These are phyloP conservation scores for Pristiophorus japonicus DNA, from an alignment of 2,113 vertebrate genomes.

Conservation along the genomic window DNA sequence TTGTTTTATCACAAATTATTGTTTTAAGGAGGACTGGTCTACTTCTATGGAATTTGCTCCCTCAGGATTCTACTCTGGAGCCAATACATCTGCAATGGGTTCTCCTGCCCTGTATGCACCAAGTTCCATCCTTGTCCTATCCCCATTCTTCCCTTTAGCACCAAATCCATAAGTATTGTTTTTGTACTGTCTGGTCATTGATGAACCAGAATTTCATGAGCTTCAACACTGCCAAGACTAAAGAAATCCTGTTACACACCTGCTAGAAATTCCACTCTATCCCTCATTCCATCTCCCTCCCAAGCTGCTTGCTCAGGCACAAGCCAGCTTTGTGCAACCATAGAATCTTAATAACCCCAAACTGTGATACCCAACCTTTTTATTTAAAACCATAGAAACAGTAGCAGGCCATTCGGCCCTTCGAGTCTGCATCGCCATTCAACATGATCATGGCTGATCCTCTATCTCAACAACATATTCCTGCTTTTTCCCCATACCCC, in stretches of 20 bases:
- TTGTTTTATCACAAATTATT: background rate
- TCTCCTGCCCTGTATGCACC: background rate
- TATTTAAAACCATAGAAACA: too few relatives aligned
- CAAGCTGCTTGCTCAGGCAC: background rate
- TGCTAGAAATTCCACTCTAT: background rate
- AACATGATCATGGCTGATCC: too few relatives aligned
- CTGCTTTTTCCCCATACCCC: too few relatives aligned
- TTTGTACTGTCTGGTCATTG: too few relatives aligned
- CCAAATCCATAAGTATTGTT: background rate
- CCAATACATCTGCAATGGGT: background rate
- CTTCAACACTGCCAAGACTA: background rate
- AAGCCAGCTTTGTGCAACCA: background rate
- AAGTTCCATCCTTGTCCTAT: background rate
- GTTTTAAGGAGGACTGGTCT: background rate
- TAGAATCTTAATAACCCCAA: background rate
- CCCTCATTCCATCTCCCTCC: background rate
- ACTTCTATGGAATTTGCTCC: background rate
- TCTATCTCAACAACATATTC: too few relatives aligned
- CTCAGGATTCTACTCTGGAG: background rate
- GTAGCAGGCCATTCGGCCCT: too few relatives aligned
- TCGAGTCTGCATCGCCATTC: too few relatives aligned
- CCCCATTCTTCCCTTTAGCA: background rate
- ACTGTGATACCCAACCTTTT: background rate
- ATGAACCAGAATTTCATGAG: background rate
- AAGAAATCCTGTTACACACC: background rate